Evolutionary conservation across 2,888 invertebrate genomes (phyloP).

Genomic region (Ariolimax columbianus): DNA sequence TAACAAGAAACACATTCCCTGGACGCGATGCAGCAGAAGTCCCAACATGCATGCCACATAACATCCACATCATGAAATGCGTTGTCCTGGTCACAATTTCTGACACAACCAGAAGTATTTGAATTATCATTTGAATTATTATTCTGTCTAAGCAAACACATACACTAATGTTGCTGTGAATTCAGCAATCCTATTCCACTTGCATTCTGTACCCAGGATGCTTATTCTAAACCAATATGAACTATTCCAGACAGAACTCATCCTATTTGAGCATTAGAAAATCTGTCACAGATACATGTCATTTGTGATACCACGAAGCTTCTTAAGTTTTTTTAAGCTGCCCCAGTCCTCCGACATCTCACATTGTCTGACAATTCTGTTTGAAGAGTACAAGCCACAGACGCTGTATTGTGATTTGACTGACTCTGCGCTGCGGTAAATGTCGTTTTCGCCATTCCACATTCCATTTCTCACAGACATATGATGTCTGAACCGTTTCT

Average conservation of each 20-base stretch:
- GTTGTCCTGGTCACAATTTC: too few species aligned
- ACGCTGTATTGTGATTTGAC: constrained; percentile 24
- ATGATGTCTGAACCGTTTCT: constrained; percentile 32
- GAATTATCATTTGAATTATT: too few species aligned
- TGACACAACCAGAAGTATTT: too few species aligned
- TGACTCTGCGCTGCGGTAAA: constrained; percentile 46
- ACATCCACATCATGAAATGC: too few species aligned
- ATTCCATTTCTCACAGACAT: constrained; percentile 39
- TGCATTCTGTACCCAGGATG: too few species aligned
- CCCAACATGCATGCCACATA: too few species aligned
- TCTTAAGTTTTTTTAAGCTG: neutral
- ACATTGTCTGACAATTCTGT: neutral
- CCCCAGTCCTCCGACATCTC: constrained; percentile 35
- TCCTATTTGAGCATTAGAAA: neutral
- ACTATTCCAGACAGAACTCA: neutral
- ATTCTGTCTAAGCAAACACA: too few species aligned
- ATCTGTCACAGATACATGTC: constrained; percentile 38
- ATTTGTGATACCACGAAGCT: constrained; percentile 19
- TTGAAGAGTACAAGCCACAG: constrained; percentile 9
- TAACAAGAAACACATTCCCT: too few species aligned
- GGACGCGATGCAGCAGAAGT: too few species aligned
- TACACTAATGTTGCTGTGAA: too few species aligned
- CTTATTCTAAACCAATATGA: too few species aligned
- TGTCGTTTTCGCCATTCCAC: constrained; percentile 38
- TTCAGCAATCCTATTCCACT: too few species aligned